Base-by-base conservation (phyloP, 2,113 vertebrate genomes). In the Porphyrio hochstetteri region DNA sequence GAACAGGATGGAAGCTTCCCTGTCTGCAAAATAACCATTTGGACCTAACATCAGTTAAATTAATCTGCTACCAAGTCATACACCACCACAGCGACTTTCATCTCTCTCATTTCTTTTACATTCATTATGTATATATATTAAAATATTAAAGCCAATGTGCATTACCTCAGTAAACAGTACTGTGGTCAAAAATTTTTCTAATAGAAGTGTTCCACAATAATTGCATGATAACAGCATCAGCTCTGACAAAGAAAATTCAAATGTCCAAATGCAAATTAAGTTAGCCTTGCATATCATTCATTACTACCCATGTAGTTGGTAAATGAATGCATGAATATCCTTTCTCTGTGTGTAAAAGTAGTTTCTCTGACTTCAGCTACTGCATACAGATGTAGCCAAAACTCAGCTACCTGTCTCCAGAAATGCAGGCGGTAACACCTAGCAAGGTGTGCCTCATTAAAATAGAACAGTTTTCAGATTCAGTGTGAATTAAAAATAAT, bases 201-300 rank as follows among this genome's bases (percentile, higher is more conserved):
- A 67, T 9, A 46, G 79, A 82, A 94, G 57, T 33, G 38, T 88
- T 86, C 68, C 75, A 68, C 38, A 92, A 71, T 86, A 95, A 92
- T 60, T 92, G 82, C 91, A 76, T 16, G 63, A 79, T 85, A 92
- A 92, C 65, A 82, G 56, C 18, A 7, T 70, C 90, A 87, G 70
- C 9, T 3, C 53, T 90, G 88, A 90, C 80, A 95, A 92, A 93
- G 91, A 24, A 82, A 95, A 95, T 79, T 94, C 88, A 78, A 82
- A 71, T 93, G 69, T 64, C 61, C 78, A 94, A 88, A 95, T 69
- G 65, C 59, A 93, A 92, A 95, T 92, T 52, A 86, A 87, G 77
- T 42, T 80, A 91, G 82, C 67, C 82, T 78, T 89, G 84, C 82
- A 64, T 72, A 79, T 76, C 44, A 6, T 63, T 95, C 78, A 65